Percentiles rank a stretch among this genome's conserved stretches.
These are phyloP conservation scores for Tetragonisca angustula DNA, from an alignment of 2,888 invertebrate species.

Conservation along the genomic window DNA sequence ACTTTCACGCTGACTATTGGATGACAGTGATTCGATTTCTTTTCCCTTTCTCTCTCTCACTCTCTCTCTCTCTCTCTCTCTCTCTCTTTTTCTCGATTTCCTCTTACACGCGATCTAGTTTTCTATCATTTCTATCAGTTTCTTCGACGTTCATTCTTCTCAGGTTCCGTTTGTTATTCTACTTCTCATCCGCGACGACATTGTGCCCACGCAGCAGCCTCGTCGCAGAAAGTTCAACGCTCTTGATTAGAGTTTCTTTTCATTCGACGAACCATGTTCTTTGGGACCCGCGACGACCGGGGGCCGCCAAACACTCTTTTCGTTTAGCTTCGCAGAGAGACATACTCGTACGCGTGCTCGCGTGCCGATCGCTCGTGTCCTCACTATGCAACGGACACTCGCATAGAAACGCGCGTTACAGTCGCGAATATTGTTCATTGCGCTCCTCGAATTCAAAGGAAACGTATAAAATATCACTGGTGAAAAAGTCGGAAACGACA, in stretches of 20 bases:
- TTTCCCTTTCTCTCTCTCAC: slow-evolving; percentile 17
- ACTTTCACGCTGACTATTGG: slow-evolving; percentile 74
- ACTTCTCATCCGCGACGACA: not conserved
- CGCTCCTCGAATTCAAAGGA: slow-evolving; percentile 16
- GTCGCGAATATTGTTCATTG: not conserved
- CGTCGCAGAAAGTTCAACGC: slow-evolving; percentile 1
- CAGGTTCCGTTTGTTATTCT: slow-evolving; percentile 6
- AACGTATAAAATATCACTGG: slow-evolving; percentile 43
- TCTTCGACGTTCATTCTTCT: not conserved
- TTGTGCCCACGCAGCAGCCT: slow-evolving; percentile 3
- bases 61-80: no score
- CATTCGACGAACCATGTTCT: slow-evolving; percentile 34
- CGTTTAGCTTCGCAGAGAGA: slow-evolving; percentile 55
- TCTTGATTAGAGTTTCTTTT: not conserved
- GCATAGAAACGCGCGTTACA: slow-evolving; percentile 19
- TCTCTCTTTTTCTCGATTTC: slow-evolving; percentile 30
- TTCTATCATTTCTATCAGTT: slow-evolving; percentile 3
- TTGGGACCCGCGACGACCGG: slow-evolving; percentile 26
- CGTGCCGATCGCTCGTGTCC: slow-evolving; percentile 30
- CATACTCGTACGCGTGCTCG: slow-evolving; percentile 58
- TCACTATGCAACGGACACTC: slow-evolving; percentile 36
- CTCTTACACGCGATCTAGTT: slow-evolving; percentile 13
- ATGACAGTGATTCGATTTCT: slow-evolving; percentile 73
- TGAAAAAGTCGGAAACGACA: not conserved
- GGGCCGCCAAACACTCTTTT: slow-evolving; percentile 30